Evolutionary conservation across 2,797 vertebrate genomes (phyloP).

Genomic region (Fundulus diaphanus): DNA sequence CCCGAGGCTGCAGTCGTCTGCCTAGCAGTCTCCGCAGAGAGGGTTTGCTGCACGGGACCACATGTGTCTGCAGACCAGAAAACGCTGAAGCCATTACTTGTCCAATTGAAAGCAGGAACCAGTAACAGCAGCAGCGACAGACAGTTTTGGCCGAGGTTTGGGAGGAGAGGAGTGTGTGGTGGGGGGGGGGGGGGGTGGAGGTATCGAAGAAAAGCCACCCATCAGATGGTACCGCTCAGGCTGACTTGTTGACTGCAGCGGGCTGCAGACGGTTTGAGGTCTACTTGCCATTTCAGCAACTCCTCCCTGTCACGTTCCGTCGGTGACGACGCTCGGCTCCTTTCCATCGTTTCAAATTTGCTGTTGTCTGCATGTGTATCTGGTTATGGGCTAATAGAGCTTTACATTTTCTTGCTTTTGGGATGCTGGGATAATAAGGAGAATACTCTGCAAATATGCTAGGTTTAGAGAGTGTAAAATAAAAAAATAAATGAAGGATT

Average conservation of each 20-base stretch:
- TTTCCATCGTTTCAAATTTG: slow-evolving; percentile 54
- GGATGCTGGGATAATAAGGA: slow-evolving; percentile 7
- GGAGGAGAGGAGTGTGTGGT: slow-evolving; percentile 44
- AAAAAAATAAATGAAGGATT: not conserved
- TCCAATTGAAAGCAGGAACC: slow-evolving; percentile 81
- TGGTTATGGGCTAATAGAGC: slow-evolving; percentile 30
- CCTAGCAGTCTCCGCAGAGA: slow-evolving; percentile 29
- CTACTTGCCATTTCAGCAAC: slow-evolving; percentile 65
- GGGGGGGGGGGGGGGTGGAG: too few species aligned
- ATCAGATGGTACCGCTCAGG: slow-evolving; percentile 74
- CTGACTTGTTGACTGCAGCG: slow-evolving; percentile 72
- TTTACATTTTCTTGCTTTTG: slow-evolving; percentile 1
- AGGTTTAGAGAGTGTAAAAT: slow-evolving; percentile 2
- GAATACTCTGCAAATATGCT: not conserved
- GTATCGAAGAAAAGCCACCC: slow-evolving; percentile 63
- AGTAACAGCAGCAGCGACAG: slow-evolving; percentile 67
- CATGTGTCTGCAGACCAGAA: slow-evolving; percentile 79
- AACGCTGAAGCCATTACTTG: slow-evolving; percentile 77
- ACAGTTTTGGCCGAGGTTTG: slow-evolving; percentile 67
- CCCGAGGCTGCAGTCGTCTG: slow-evolving; percentile 61
- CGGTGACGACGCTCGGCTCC: slow-evolving; percentile 49
- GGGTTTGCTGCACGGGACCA: slow-evolving; percentile 71
- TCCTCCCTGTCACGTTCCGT: slow-evolving; percentile 58
- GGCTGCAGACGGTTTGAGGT: slow-evolving; percentile 67
- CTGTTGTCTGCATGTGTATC: slow-evolving; percentile 49